A percentile compares a stretch with the other conserved stretches of the same genome.
Conservation (phyloP, 2,113 vertebrate species). For the Brachypodius melanocephalos region DNA sequence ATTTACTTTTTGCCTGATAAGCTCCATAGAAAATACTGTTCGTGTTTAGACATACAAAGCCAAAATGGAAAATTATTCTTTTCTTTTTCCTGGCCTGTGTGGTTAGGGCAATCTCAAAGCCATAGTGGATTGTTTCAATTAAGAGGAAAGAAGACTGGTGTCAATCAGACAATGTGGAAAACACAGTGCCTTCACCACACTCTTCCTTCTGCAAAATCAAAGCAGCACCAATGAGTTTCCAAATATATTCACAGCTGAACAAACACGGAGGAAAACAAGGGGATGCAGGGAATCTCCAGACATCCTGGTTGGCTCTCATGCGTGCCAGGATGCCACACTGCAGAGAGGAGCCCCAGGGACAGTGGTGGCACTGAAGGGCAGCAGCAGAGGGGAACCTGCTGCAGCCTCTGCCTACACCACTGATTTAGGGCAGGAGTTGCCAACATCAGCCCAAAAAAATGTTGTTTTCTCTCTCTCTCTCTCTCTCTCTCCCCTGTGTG, state of each 20-base stretch:
- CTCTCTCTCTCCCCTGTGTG: too few relatives aligned
- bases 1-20: not conserved
- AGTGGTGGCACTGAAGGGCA: not conserved
- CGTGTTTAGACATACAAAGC: not conserved
- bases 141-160: not conserved
- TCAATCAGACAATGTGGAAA: conserved; percentile 25
- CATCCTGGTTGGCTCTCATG: accelerated
- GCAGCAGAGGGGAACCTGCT: not conserved
- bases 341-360: accelerated
- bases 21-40: not conserved
- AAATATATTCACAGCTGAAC: conserved; percentile 58
- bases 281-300: not conserved
- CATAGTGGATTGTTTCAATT: not conserved
- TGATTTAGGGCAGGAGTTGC: not conserved
- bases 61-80: not conserved
- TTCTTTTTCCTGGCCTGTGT: not conserved
- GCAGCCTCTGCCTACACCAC: not conserved
- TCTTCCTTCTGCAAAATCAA: conserved; percentile 5
- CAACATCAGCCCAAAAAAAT: not conserved
- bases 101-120: not conserved
- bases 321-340: not conserved
- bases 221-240: not conserved
- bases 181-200: not conserved
- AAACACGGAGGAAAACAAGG: conserved; percentile 8
- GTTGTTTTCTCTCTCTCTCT: not conserved